Evolutionary conservation across 1,140 invertebrate species (phyloP), one percentile per base, ranked within the genome.

Genomic region (Chelonus insularis): DNA sequence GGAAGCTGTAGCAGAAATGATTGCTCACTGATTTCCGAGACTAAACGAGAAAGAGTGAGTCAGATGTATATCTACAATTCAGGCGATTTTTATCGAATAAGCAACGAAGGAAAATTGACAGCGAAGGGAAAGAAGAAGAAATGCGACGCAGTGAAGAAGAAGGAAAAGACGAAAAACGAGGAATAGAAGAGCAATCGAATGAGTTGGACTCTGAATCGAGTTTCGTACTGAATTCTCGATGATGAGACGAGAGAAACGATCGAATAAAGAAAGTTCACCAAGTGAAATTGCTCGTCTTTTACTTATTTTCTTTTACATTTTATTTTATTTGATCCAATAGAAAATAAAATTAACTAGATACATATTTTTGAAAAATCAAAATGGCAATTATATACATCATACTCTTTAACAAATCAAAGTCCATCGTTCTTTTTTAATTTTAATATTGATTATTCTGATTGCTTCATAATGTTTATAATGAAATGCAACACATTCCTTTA

Each of bases 161-260:
- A 55, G n/a, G 18, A 21, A 55, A 21, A 55, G 16, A 55, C 34
- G 21, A 21, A 39, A 21, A 55, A 41, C 39, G 21, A 34, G 41
- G 52, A 60, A n/a, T 43, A 54, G 14, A 54, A 60, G 45, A 60
- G 58, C 58, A 60, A 60, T 60, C 50, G 50, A 43, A 60, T 25
- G 48, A 60, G 37, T 54, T 54, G 21, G 36, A 50, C 57, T 60
- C 54, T 14, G 50, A 54, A 60, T 54, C 58, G 58, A 60, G 58
- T 60, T 60, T 54, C 58, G 50, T 60, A 60, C 48, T 60, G 58
- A 60, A 60, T 60, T 60, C 48, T 45, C 58, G 58, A 60, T 60
- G 58, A 60, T 60, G 58, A 60, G 58, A 45, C 23, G 37, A 39
- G 20, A 54, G 48, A 60, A 60, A 60, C 50, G 39, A 39, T 39